Evolutionary conservation across 2,113 vertebrate genomes (phyloP).

Genomic region (Erythrolamprus reginae): DNA sequence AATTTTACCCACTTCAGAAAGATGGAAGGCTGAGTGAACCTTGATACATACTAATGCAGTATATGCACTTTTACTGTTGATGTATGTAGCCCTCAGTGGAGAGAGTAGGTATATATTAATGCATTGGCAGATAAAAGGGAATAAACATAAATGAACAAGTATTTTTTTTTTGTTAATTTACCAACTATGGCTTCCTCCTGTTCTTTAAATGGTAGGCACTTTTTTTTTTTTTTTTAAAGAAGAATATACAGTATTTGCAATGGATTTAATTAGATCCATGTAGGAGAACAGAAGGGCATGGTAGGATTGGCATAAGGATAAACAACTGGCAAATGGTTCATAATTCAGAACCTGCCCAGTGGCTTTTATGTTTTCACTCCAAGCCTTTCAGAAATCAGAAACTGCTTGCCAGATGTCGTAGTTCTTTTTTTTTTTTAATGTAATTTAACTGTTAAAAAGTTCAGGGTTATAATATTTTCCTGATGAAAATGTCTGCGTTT

Average conservation of each 20-base stretch:
- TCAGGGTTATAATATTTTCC: conserved; percentile 62
- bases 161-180: conserved; percentile 27
- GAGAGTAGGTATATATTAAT: background rate
- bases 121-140: background rate
- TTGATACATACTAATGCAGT: background rate
- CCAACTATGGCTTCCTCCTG: background rate
- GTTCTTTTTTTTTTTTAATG: conserved; percentile 34
- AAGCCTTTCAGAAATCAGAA: conserved; percentile 69
- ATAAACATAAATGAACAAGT: conserved; percentile 3
- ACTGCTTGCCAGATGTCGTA: conserved; percentile 77
- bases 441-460: conserved; percentile 77
- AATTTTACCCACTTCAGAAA: no score
- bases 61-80: background rate
- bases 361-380: conserved; percentile 61
- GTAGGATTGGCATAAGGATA: conserved; percentile 74
- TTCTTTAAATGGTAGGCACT: background rate
- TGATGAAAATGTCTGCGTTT: conserved; percentile 70
- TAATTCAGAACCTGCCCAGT: conserved; percentile 58
- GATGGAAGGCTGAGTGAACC: no score
- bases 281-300: conserved; percentile 30
- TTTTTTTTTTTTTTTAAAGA: conserved; percentile 42
- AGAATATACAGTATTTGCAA: conserved; percentile 65
- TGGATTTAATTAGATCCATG: conserved; percentile 56
- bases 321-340: conserved; percentile 72
- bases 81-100: background rate